Conservation (phyloP, 2,797 vertebrate species). For the Balearica regulorum region DNA sequence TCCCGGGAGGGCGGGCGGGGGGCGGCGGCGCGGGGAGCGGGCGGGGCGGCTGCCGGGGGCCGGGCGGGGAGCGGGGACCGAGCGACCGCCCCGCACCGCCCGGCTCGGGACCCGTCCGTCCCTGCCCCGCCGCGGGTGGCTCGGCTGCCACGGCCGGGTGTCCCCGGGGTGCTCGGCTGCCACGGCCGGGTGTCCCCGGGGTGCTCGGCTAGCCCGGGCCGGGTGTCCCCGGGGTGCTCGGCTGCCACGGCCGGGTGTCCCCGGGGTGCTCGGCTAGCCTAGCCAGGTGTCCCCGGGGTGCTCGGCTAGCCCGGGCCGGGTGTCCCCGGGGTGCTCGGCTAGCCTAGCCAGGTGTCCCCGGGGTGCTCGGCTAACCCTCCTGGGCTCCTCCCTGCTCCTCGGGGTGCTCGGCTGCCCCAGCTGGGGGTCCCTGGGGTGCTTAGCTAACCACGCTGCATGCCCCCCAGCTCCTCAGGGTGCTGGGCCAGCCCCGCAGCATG, state of each 20-base stretch:
- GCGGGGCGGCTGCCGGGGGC: not conserved
- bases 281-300: not conserved
- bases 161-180: no score
- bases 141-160: not conserved
- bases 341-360: not conserved
- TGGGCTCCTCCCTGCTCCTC: no score
- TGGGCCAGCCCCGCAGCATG: no score
- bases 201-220: no score
- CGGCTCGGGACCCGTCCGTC: not conserved
- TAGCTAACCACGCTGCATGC: accelerated
- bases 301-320: not conserved
- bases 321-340: not conserved
- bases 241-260: no score
- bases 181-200: no score
- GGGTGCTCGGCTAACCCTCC: not conserved
- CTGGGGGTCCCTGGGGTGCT: not conserved
- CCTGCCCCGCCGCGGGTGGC: not conserved
- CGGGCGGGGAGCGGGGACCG: not conserved
- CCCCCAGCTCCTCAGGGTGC: not conserved
- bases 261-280: not conserved
- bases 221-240: not conserved
- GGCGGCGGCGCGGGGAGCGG: not conserved
- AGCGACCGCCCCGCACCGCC: not conserved
- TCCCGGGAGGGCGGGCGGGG: not conserved
- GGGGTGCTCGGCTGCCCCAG: not conserved